Conservation (phyloP, 2,797 vertebrate species). For the Miichthys miiuy region DNA sequence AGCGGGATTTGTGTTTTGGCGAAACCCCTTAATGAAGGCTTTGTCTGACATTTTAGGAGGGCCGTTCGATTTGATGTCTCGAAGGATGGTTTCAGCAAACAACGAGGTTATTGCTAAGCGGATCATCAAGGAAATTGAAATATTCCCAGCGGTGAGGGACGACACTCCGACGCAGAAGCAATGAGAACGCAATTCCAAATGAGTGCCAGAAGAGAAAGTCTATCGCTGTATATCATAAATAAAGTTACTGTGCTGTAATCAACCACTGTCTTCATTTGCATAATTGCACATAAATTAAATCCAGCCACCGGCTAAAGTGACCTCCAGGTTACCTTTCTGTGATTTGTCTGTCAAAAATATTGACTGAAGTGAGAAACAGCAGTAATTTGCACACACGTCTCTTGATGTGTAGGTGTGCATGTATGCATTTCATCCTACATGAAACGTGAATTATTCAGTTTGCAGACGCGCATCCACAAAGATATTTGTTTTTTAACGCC, state of each 20-base stretch:
- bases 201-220: neutral
- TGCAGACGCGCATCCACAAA: neutral
- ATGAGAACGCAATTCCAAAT: constrained; percentile 25
- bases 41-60: constrained; percentile 82
- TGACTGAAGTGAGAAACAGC: constrained; percentile 18
- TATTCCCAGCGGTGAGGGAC: constrained; percentile 88
- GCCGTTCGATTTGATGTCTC: constrained; percentile 95
- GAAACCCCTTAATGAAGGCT: constrained; percentile 21
- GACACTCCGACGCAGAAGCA: constrained; percentile 70
- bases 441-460: constrained; percentile 1
- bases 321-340: neutral
- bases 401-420: neutral
- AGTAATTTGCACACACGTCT: constrained; percentile 14
- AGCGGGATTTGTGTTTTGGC: neutral
- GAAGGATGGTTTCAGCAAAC: constrained; percentile 92
- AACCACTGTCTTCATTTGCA: constrained; percentile 14
- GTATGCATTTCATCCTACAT: constrained; percentile 1
- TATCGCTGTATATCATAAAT: constrained; percentile 21
- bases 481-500: neutral
- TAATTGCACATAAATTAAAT: neutral
- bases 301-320: neutral
- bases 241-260: constrained; percentile 41
- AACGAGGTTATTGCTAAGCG: constrained; percentile 86
- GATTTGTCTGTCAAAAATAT: constrained; percentile 25
- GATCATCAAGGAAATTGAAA: constrained; percentile 91